Conservation (phyloP, 2,888 invertebrate species). For the Drosophila cracens region DNA sequence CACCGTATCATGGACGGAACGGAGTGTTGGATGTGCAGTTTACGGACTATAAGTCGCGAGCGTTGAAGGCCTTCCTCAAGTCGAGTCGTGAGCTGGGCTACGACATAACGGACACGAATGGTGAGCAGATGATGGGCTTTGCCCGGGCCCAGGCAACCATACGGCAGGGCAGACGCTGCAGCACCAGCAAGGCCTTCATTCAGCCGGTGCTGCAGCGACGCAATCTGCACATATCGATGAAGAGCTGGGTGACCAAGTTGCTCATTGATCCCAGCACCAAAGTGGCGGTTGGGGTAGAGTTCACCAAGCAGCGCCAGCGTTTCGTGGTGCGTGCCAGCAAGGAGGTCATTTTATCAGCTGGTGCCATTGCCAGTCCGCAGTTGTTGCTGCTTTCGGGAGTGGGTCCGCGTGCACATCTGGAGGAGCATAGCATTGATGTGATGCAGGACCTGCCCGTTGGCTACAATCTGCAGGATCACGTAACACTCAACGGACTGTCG, state of each 20-base stretch:
- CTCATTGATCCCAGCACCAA: slow-evolving; percentile 88
- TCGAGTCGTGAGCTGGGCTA: slow-evolving; percentile 90
- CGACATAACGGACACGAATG: slow-evolving; percentile 90
- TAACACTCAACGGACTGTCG: slow-evolving; percentile 90
- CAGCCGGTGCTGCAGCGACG: slow-evolving; percentile 87
- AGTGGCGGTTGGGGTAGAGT: slow-evolving; percentile 89
- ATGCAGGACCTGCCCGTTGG: slow-evolving; percentile 91
- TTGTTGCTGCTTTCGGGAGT: slow-evolving; percentile 94
- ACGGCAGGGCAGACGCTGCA: slow-evolving; percentile 90
- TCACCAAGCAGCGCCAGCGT: slow-evolving; percentile 87
- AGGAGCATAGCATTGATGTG: slow-evolving; percentile 87
- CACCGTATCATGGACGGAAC: slow-evolving; percentile 88
- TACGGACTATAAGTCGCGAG: slow-evolving; percentile 88
- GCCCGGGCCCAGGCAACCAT: slow-evolving; percentile 90
- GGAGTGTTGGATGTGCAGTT: slow-evolving; percentile 90
- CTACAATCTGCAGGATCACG: slow-evolving; percentile 92
- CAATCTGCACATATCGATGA: slow-evolving; percentile 90
- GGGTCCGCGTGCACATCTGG: slow-evolving; percentile 88
- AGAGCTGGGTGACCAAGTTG: slow-evolving; percentile 89
- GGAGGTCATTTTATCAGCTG: slow-evolving; percentile 92
- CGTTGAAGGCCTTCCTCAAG: slow-evolving; percentile 88
- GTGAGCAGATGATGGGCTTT: slow-evolving; percentile 88
- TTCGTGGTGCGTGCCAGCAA: slow-evolving; percentile 87
- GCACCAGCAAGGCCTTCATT: slow-evolving; percentile 92
- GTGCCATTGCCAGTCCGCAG: slow-evolving; percentile 94